A percentile compares a stretch with the other conserved stretches of the same genome.
Evolutionary conservation across 2,113 vertebrate genomes (phyloP).

Genomic region (Trematomus loennbergii): DNA sequence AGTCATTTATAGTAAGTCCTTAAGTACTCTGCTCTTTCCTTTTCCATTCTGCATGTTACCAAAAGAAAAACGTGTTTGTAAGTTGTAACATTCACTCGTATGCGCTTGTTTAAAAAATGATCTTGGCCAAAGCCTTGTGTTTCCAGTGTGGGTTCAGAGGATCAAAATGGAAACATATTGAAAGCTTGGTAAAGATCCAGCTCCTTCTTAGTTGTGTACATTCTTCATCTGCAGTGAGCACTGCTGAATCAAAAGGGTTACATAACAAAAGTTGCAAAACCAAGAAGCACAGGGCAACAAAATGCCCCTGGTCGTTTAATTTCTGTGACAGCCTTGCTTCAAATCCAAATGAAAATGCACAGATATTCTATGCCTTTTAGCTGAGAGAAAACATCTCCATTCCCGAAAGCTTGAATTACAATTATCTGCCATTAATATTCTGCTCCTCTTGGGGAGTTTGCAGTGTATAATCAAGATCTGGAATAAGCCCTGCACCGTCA

Average conservation of each 20-base stretch:
- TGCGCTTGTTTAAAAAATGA: slow-evolving; percentile 73
- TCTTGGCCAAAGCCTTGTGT: slow-evolving; percentile 70
- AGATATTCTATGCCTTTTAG: slow-evolving; percentile 14
- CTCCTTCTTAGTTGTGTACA: slow-evolving; percentile 74
- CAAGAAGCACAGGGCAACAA: slow-evolving; percentile 39
- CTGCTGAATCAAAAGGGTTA: slow-evolving; percentile 74
- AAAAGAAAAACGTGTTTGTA: slow-evolving; percentile 71
- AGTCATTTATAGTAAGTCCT: slow-evolving; percentile 40
- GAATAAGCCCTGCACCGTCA: slow-evolving; percentile 8
- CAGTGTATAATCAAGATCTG: slow-evolving; percentile 44
- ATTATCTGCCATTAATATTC: slow-evolving; percentile 19
- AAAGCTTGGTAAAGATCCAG: slow-evolving; percentile 65
- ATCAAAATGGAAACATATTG: slow-evolving; percentile 81
- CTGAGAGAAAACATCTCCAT: slow-evolving; percentile 26
- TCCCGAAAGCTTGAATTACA: slow-evolving; percentile 9
- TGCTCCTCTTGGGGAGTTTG: slow-evolving; percentile 4
- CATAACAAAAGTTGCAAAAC: slow-evolving; percentile 70
- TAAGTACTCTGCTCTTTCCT: slow-evolving; percentile 50
- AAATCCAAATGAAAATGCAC: neutral
- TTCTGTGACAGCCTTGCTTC: slow-evolving; percentile 1
- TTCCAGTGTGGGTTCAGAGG: slow-evolving; percentile 78
- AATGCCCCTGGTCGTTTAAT: slow-evolving; percentile 40
- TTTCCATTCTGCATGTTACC: slow-evolving; percentile 57
- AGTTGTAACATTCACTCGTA: slow-evolving; percentile 71
- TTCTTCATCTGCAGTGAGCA: slow-evolving; percentile 68